Base-by-base conservation (phyloP, 1,140 invertebrate species). In the Leptinotarsa lineolata region DNA sequence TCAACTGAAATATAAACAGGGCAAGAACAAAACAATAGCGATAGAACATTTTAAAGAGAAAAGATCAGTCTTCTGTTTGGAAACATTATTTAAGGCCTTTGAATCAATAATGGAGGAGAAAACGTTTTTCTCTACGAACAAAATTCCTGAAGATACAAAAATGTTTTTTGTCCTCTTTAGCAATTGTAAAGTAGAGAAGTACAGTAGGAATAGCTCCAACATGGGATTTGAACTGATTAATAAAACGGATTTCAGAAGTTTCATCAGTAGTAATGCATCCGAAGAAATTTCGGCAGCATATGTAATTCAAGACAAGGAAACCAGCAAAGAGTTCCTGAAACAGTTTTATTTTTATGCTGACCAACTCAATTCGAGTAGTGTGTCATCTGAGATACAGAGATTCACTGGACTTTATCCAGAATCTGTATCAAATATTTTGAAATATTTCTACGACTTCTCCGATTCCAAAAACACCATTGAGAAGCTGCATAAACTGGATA, bases 401-500 rank as follows among this genome's bases (percentile, higher is more conserved):
- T 4, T 54, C 15, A 54, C 48, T 13, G 48, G 48, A 16, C n/a
- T 54, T 5, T 16, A 54, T 54, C 48, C 48, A 18, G 48, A 54
- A 4, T 16, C n/a, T 54, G 48, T 54, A 54, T 5, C 15, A 16
- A 54, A 54, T 54, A 54, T 54, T 54, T 54, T 54, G 13, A 54
- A 54, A 15, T 54, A 54, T 18, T 54, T 54, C n/a, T 54, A 54
- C 48, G 15, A 54, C 48, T 54, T 54, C 15, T 15, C 48, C 6
- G 48, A 54, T 16, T 54, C 48, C n/a, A 16, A 15, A 15, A 54
- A 54, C n/a, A 54, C 48, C 6, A 18, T 54, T 54, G 48, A 54
- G n/a, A 54, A 54, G n/a, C 48, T 54, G 15, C 48, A 54, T 18
- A 54, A 54, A 54, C n/a, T 54, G n/a, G 48, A 54, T 54, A 54